Evolutionary conservation across 2,113 vertebrate species (phyloP).

Genomic region (Xenopus borealis): DNA sequence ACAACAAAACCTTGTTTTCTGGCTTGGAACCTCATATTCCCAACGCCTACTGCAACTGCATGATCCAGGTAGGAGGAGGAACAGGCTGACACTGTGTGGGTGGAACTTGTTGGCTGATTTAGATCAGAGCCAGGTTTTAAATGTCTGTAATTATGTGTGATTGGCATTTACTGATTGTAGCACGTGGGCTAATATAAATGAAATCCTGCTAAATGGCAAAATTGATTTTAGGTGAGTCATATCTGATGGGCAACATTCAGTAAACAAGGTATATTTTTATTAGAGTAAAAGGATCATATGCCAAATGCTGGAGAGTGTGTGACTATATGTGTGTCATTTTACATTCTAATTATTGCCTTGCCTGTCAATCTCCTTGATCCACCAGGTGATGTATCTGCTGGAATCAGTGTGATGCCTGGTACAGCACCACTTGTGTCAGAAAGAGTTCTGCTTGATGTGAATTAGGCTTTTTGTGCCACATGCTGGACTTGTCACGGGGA

Average conservation of each 20-base stretch:
- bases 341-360: not conserved
- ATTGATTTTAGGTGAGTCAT: not conserved
- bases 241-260: not conserved
- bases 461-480: slow-evolving; percentile 94
- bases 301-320: not conserved
- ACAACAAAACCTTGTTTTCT: slow-evolving; percentile 95
- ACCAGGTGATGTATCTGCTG: slow-evolving; percentile 90
- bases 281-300: not conserved
- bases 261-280: not conserved
- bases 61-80: slow-evolving; percentile 83
- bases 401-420: slow-evolving; percentile 92
- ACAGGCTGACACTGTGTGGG: slow-evolving; percentile 6
- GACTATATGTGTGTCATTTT: not conserved
- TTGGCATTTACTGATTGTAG: not conserved
- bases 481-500: slow-evolving; percentile 92
- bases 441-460: slow-evolving; percentile 98
- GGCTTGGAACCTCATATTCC: slow-evolving; percentile 98
- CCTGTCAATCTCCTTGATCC: not conserved
- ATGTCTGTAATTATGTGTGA: not conserved
- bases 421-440: slow-evolving; percentile 96
- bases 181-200: slow-evolving; percentile 13
- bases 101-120: slow-evolving; percentile 7
- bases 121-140: not conserved
- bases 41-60: slow-evolving; percentile 98
- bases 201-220: not conserved